These are phyloP conservation scores for Thripadectes ignobilis DNA, from an alignment of 2,797 vertebrate species.

Conservation along the genomic window DNA sequence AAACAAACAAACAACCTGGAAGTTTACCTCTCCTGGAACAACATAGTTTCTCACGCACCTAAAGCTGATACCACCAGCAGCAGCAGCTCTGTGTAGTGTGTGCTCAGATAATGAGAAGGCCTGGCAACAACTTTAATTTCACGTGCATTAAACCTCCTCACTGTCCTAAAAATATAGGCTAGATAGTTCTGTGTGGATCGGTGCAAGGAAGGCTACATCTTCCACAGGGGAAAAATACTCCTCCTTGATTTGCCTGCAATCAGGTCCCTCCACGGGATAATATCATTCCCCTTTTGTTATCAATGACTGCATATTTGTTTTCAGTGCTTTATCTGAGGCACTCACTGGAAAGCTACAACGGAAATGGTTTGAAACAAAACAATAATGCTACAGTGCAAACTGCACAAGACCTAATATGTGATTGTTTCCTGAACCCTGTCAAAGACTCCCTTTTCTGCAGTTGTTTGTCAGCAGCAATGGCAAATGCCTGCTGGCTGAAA, in stretches of 20 bases:
- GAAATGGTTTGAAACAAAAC: background rate
- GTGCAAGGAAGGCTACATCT: background rate
- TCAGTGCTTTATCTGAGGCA: background rate
- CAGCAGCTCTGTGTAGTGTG: background rate
- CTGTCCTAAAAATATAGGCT: background rate
- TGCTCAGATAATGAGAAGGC: background rate
- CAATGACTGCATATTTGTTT: background rate
- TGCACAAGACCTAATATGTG: background rate
- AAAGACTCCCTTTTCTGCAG: background rate
- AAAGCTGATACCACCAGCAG: background rate
- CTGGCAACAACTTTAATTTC: background rate
- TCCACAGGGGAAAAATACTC: background rate
- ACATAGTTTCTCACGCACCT: accelerated
- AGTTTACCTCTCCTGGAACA: background rate
- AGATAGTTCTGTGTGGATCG: background rate
- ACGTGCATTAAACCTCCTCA: background rate
- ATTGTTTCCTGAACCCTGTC: background rate
- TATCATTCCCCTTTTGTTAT: background rate
- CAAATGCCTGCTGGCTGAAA: background rate
- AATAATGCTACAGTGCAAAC: background rate
- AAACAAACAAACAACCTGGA: background rate
- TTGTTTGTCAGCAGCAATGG: background rate
- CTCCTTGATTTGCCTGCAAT: background rate
- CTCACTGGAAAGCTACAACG: background rate
- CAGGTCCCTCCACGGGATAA: background rate